Evolutionary conservation across 2,888 invertebrate species (phyloP).

Genomic region (Orgyia antiqua): DNA sequence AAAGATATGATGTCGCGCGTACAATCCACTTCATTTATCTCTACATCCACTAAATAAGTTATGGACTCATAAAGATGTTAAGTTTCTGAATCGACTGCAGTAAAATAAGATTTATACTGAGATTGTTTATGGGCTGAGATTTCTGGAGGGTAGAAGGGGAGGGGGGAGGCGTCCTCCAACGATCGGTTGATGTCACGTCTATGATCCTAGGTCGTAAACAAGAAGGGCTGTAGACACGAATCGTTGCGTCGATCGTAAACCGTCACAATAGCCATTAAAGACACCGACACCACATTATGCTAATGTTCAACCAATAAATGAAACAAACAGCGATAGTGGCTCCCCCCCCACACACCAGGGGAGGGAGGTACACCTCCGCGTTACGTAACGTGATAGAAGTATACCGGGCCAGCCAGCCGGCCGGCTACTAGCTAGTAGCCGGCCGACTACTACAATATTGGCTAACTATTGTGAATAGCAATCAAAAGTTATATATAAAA

Average conservation of each 20-base stretch:
- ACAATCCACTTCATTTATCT: too few species aligned
- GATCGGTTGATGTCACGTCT: slow-evolving; percentile 2
- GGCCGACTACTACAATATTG: too few species aligned
- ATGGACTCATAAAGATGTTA: not conserved
- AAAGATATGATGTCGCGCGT: too few species aligned
- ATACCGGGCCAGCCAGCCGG: too few species aligned
- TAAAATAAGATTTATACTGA: slow-evolving; percentile 4
- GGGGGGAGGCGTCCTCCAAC: not conserved
- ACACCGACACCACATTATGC: slow-evolving; percentile 26
- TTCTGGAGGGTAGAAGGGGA: not conserved
- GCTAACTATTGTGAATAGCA: too few species aligned
- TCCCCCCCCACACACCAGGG: too few species aligned
- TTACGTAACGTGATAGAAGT: too few species aligned
- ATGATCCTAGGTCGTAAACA: slow-evolving; percentile 9
- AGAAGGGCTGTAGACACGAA: slow-evolving; percentile 2
- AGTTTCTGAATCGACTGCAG: slow-evolving; percentile 3
- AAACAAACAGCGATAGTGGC: too few species aligned
- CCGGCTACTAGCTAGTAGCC: too few species aligned
- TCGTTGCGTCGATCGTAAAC: slow-evolving; percentile 12
- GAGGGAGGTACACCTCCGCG: too few species aligned
- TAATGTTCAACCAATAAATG: slow-evolving; percentile 31
- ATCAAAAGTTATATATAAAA: too few species aligned
- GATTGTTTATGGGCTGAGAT: not conserved
- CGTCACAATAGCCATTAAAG: slow-evolving; percentile 18
- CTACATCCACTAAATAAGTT: not conserved